Conservation (phyloP, 2,888 invertebrate genomes). For the Octodonta nipae region DNA sequence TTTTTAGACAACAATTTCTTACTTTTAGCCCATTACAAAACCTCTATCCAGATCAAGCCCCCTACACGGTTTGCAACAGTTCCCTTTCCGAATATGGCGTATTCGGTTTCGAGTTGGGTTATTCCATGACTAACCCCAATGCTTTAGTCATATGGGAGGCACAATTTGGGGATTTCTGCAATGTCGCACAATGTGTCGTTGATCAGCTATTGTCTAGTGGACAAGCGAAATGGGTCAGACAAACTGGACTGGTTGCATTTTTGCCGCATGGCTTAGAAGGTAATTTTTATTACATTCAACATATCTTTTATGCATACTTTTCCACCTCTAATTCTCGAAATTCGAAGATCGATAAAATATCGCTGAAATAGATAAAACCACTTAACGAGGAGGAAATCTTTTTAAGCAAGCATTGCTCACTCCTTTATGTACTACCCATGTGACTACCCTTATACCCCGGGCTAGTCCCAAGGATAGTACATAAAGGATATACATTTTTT, state of each 20-base stretch:
- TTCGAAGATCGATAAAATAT: too few species aligned
- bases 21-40: conserved; percentile 85
- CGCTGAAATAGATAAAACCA: too few species aligned
- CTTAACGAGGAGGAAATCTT: too few species aligned
- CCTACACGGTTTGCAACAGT: conserved; percentile 96
- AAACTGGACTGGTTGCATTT: conserved; percentile 86
- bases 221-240: conserved; percentile 95
- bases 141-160: conserved; percentile 96
- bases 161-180: conserved; percentile 97
- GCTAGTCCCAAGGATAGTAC: too few species aligned
- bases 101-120: conserved; percentile 53
- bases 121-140: conserved; percentile 95
- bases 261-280: conserved; percentile 98
- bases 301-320: too few species aligned
- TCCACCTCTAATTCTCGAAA: too few species aligned
- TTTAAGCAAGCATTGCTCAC: too few species aligned
- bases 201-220: conserved; percentile 86
- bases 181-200: conserved; percentile 94
- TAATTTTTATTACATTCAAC: too few species aligned
- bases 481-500: too few species aligned
- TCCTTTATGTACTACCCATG: too few species aligned
- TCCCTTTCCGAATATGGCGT: conserved; percentile 91
- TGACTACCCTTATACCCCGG: too few species aligned
- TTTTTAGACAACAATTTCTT: too few species aligned
- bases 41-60: conserved; percentile 90